Percentiles rank a stretch among this genome's conserved stretches.
Conservation (phyloP, 2,888 invertebrate genomes). For the Meiosimyza decipiens region DNA sequence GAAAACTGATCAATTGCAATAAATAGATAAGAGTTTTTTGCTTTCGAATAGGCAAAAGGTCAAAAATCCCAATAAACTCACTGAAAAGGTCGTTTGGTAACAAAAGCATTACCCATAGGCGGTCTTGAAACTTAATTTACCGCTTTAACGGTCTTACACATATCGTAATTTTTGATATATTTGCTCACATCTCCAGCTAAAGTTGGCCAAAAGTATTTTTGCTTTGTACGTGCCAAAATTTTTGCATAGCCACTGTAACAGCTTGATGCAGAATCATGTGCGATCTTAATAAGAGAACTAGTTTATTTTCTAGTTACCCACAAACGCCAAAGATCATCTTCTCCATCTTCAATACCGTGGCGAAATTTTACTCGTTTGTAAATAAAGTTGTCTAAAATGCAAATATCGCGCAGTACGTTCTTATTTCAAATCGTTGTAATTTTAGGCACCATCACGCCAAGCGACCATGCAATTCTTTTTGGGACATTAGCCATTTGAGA, state of each 20-base stretch:
- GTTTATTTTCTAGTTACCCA: too few relatives aligned
- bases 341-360: neutral
- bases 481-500: slow-evolving; percentile 48
- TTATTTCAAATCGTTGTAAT: slow-evolving; percentile 42
- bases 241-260: neutral
- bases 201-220: slow-evolving; percentile 8
- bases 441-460: slow-evolving; percentile 48
- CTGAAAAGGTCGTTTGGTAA: neutral
- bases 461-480: slow-evolving; percentile 49
- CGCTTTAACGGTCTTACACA: neutral
- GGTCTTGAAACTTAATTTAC: neutral
- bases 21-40: too few relatives aligned
- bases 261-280: neutral
- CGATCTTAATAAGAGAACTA: too few relatives aligned
- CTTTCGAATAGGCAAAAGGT: too few relatives aligned
- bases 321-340: too few relatives aligned
- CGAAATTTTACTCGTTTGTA: slow-evolving; percentile 8
- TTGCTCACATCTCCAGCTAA: neutral
- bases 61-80: too few relatives aligned
- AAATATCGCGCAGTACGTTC: neutral
- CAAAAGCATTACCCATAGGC: neutral
- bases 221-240: too few relatives aligned
- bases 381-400: neutral
- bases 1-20: too few relatives aligned
- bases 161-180: neutral